Conservation (phyloP, 2,797 vertebrate genomes). For the Ctenopoma multispine region DNA sequence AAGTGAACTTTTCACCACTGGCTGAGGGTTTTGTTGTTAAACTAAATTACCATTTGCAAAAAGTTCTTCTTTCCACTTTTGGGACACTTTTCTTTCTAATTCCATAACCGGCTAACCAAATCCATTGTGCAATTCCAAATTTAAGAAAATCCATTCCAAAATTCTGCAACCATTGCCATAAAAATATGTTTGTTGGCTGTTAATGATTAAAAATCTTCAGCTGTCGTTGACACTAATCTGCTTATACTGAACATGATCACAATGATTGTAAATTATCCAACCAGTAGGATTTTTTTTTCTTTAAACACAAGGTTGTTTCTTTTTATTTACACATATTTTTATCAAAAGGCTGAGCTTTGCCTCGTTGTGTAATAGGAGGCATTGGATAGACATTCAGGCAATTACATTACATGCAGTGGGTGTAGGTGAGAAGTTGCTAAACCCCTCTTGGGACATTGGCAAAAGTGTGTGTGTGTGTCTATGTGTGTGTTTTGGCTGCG, state of each 20-base stretch:
- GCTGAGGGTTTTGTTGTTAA: not conserved
- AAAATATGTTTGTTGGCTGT: slow-evolving; percentile 18
- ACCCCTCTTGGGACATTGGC: slow-evolving; percentile 66
- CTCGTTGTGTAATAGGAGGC: slow-evolving; percentile 24
- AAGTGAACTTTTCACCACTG: not conserved
- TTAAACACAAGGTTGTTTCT: not conserved
- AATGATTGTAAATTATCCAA: slow-evolving; percentile 7
- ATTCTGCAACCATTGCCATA: not conserved
- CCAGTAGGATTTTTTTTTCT: not conserved
- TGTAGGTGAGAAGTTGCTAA: slow-evolving; percentile 74
- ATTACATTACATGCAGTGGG: slow-evolving; percentile 71
- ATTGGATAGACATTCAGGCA: slow-evolving; percentile 54
- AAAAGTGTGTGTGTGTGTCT: slow-evolving; percentile 40
- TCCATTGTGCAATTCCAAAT: not conserved
- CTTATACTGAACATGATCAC: not conserved
- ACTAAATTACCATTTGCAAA: not conserved
- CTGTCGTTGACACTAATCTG: not conserved
- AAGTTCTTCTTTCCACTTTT: not conserved
- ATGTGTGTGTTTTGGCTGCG: slow-evolving; percentile 69
- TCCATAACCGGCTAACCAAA: not conserved
- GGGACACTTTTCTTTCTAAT: not conserved
- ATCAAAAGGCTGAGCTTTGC: slow-evolving; percentile 34
- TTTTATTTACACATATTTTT: slow-evolving; percentile 35
- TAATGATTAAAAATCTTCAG: not conserved
- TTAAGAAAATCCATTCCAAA: too few relatives aligned